Base-by-base conservation (phyloP, 2,113 vertebrate species). In the Oncorhynchus keta region DNA sequence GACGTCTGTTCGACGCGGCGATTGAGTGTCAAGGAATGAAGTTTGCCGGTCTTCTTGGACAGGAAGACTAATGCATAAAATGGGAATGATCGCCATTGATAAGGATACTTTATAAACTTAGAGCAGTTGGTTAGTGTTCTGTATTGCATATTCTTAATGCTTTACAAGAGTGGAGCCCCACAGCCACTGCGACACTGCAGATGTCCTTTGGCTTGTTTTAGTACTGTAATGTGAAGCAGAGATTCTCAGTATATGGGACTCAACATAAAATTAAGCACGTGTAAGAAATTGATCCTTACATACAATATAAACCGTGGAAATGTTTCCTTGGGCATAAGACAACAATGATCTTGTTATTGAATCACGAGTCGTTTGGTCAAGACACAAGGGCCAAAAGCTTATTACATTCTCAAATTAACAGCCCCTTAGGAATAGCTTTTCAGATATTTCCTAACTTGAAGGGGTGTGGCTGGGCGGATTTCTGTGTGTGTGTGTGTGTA, bases 391-490 rank as follows among this genome's bases (percentile, higher is more conserved):
- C 78, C 80, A 81, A 79, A 83, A 85, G 81, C 77, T 77, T 70
- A 35, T 72, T 80, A 77, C 79, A 76, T 75, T 79, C 13, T 84
- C 55, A 69, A 74, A 72, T 1, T 2, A 30, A 66, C 9, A 66
- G 1, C 11, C 4, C n/a, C 71, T 68, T 76, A 85, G 80, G 39
- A 81, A 67, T 70, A 4, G 68, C 70, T 80, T 76, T 81, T 79
- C 61, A 81, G 78, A 78, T 84, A 76, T 78, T 62, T 69, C 75
- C 75, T 81, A 81, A 86, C 83, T 87, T 84, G 87, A 88, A 90
- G 85, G 83, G 79, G 73, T 79, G 79, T 22, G 86, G 8, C 39
- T 89, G 86, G 90, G 86, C 74, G 84, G 89, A 89, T 86, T 87
- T 68, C 75, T 45, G 39, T 45, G 39, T 39, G 28, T 28, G 28